Conservation (phyloP, 2,888 invertebrate genomes). For the Heliconius hortense region DNA sequence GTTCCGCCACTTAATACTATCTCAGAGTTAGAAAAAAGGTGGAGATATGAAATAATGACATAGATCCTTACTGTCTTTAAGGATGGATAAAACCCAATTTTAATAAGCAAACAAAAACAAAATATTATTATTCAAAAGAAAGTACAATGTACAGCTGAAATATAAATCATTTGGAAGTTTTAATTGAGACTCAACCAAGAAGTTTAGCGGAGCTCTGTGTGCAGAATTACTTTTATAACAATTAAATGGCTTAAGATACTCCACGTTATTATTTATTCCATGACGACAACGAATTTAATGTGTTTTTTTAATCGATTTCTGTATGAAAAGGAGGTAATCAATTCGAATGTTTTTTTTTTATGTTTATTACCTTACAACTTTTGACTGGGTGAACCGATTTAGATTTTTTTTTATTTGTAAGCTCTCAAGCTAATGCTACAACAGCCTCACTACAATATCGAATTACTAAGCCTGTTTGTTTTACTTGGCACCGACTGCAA, state of each 20-base stretch:
- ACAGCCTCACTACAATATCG: no score
- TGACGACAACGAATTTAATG: background rate
- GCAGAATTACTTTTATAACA: slow-evolving; percentile 36
- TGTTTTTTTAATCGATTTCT: background rate
- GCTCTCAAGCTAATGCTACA: no score
- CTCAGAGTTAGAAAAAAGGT: no score
- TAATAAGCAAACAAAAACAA: background rate
- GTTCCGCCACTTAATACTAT: no score
- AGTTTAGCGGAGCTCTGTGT: slow-evolving; percentile 31
- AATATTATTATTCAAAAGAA: slow-evolving; percentile 10
- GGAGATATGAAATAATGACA: no score
- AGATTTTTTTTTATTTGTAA: no score
- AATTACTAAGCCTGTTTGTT: no score
- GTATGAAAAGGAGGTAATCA: no score
- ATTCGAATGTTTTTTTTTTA: no score
- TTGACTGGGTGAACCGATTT: no score
- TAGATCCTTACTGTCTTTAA: background rate
- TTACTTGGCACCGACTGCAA: no score
- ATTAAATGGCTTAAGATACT: slow-evolving; percentile 21
- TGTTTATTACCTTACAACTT: no score
- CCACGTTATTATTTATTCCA: slow-evolving; percentile 10
- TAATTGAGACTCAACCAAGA: slow-evolving; percentile 46
- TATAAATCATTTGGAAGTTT: slow-evolving; percentile 46
- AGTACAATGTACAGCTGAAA: slow-evolving; percentile 35
- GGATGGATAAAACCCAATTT: background rate